Conservation (phyloP, 1,140 invertebrate species). For the Pygmarrhopalites habei region DNA sequence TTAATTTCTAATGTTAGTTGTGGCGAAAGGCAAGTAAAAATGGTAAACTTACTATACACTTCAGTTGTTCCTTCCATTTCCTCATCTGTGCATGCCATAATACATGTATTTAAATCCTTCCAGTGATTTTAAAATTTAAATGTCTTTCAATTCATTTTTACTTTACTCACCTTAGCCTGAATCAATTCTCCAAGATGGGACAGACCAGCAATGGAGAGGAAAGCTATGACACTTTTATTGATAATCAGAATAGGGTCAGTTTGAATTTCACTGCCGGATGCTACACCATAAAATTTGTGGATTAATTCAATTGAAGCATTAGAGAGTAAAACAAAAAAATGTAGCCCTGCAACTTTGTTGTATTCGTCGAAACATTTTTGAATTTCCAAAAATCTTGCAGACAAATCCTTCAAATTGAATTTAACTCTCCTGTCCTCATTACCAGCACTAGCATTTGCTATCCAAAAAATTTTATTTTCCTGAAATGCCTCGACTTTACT, state of each 20-base stretch:
- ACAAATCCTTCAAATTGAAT: not conserved
- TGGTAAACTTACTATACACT: too few species aligned
- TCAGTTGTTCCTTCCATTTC: slow-evolving; percentile 11
- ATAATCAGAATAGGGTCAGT: not conserved
- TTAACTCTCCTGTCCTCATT: too few species aligned
- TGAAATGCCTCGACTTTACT: too few species aligned
- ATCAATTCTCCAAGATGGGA: not conserved
- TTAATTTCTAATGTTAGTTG: too few species aligned
- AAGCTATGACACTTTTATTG: not conserved
- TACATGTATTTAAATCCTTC: not conserved
- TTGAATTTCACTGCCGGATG: not conserved
- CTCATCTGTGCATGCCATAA: too few species aligned
- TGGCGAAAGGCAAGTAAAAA: too few species aligned
- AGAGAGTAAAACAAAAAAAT: not conserved
- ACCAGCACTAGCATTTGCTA: too few species aligned
- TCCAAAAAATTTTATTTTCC: too few species aligned
- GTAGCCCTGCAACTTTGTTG: not conserved
- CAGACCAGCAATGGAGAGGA: not conserved
- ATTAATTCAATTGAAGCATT: not conserved
- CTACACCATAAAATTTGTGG: not conserved
- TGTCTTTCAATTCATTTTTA: too few species aligned
- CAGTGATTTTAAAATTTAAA: not conserved
- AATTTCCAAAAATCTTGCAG: not conserved
- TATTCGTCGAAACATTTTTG: slow-evolving; percentile 4
- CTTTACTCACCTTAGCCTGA: not conserved